Base-by-base conservation (phyloP, 2,888 invertebrate species). In the Philereme vetulata region DNA sequence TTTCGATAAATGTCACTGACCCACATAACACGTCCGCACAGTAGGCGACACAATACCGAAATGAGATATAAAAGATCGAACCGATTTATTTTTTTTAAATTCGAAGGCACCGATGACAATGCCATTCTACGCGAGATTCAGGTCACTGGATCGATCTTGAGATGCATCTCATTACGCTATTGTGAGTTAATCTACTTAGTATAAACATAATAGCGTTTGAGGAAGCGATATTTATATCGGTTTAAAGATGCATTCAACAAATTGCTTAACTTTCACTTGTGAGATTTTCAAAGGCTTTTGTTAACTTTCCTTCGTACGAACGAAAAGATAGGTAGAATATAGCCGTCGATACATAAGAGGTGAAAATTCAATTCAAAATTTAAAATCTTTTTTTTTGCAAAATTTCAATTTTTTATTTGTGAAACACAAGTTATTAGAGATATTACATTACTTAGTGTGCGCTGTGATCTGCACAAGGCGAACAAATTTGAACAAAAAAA, bases 81-180 rank as follows among this genome's bases (percentile, higher is more conserved):
- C 70, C 71, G 80, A 76, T 82, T 82, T 80, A 77, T 82, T 86
- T 88, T 89, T 88, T 87, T 80, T 65, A 69, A 76, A 76, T 64
- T 68, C 71, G 67, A 75, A 72, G 72, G 70, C 74, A 67, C 55
- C 66, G 70, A 72, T 76, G 72, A 85, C 86, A 86, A 88, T 84
- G 84, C 71, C 75, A 74, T 65, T 74, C 62, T 66, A 84, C 80
- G 80, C 68, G 80, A 3, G 58, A 90, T 84, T 81, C 90, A 65
- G 82, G 91, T 90, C 88, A 88, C 74, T 72, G 72, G 88, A 85
- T 75, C 75, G 72, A 78, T 89, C 84, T 70, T 60, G 67, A 82
- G 89, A 88, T 88, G 82, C 80, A 81, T 81, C 77, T 77, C 60
- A 54, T 82, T 86, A 75, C 75, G 57, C 61, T 66, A 65, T 67